Base-by-base conservation (phyloP, 2,113 vertebrate genomes). In the Alligator sinensis region DNA sequence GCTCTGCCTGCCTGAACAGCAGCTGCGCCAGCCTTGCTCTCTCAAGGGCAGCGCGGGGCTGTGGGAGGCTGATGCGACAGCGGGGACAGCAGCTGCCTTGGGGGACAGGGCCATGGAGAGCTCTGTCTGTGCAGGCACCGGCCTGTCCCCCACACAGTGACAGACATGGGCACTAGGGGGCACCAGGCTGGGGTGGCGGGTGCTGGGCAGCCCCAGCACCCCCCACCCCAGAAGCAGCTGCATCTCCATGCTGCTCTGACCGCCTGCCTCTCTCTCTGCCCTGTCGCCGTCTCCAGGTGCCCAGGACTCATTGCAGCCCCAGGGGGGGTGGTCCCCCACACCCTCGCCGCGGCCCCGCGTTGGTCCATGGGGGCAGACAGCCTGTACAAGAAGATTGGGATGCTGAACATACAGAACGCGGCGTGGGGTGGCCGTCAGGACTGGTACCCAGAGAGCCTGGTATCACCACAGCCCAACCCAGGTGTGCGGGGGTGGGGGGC, bases 311-410 rank as follows among this genome's bases (percentile, higher is more conserved):
- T 34, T 34, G 34, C 34, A 34, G 34, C 34, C 34, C 34, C 34
- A 4, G 34, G 27, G n/a, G 47, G 54, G 60, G 77, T 85, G 77
- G 66, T 66, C 54, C 54, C 80, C 77, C 17, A 54, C 18, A 6
- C 9, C 70, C 60, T 60, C 60, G 72, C 82, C 80, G 81, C 80
- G 66, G 58, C 93, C 84, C 84, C 82, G 80, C 89, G 84, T 89
- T 86, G 87, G 90, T 82, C 94, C 82, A 95, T 94, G 95, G 93
- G 95, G 91, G 92, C 94, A 63, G 95, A 95, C 90, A 94, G 97
- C 66, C 98, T 98, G 98, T 98, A 98, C 96, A 98, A 98, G 94
- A 98, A 98, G 97, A 97, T 98, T 97, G 98, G 97, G 90, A 99
- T 98, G 98, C 96, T 99, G 95, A 99, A 99, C 94, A 98, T 99